A percentile compares a stretch with the other conserved stretches of the same genome.
These are phyloP conservation scores for Athripsodes cinereus DNA, from an alignment of 2,888 invertebrate species.

Conservation along the genomic window DNA sequence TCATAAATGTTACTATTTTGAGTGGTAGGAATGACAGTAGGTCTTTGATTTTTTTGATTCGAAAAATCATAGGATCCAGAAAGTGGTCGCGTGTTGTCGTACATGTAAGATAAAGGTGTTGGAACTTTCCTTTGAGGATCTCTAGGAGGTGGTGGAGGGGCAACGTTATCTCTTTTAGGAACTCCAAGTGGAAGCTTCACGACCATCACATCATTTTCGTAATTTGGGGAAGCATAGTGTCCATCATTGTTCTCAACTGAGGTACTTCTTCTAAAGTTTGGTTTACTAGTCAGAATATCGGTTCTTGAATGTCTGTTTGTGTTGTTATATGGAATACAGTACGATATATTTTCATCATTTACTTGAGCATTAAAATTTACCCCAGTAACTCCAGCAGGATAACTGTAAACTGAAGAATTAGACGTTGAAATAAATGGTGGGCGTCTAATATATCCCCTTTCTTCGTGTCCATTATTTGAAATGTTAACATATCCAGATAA, in stretches of 20 bases:
- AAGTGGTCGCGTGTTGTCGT: conserved; percentile 47
- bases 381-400: conserved; percentile 44
- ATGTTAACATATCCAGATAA: conserved; percentile 41
- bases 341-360: conserved; percentile 50
- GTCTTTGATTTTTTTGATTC: conserved; percentile 28
- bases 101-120: conserved; percentile 47
- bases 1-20: conserved; percentile 17
- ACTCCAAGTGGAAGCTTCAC: conserved; percentile 50
- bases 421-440: conserved; percentile 46
- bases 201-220: conserved; percentile 44
- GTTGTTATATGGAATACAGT: conserved; percentile 35
- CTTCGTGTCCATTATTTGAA: conserved; percentile 30
- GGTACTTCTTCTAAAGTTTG: conserved; percentile 31
- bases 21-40: conserved; percentile 17
- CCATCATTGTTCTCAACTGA: conserved; percentile 30
- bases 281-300: conserved; percentile 7
- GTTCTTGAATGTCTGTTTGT: conserved; percentile 37
- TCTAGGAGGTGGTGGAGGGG: conserved; percentile 73
- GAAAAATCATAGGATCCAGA: conserved; percentile 48
- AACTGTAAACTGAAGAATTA: conserved; percentile 48
- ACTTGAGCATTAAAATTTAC: conserved; percentile 52
- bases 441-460: conserved; percentile 30
- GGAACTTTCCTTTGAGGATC: conserved; percentile 61
- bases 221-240: conserved; percentile 32
- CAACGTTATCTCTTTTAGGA: conserved; percentile 42